phyloP scores from a whole-genome alignment of 2,113 vertebrate genomes.

The Gymnarchus niloticus region DNA sequence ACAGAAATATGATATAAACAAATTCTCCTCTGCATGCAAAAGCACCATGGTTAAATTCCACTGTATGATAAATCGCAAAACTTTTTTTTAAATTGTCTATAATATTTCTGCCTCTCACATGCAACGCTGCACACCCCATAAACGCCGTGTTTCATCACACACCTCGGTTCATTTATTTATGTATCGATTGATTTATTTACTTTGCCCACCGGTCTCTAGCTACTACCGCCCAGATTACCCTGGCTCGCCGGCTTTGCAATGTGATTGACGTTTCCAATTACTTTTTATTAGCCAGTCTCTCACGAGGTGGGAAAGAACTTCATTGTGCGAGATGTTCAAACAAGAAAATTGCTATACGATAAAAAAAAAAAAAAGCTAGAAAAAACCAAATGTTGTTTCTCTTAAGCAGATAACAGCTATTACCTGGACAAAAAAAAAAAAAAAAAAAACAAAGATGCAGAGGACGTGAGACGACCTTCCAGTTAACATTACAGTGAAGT shows the following conservation, averaged over 20 bases:
- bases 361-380: conserved; percentile 42
- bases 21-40: no score
- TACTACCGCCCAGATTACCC: conserved; percentile 31
- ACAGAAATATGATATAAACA: no score
- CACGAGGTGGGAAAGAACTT: conserved; percentile 56
- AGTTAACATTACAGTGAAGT: background rate
- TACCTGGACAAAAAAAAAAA: conserved; percentile 7
- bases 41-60: background rate
- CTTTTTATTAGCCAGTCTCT: conserved; percentile 63
- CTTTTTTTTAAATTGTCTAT: background rate
- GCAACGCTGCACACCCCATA: background rate
- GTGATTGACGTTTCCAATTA: conserved; percentile 69
- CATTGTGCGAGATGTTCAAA: conserved; percentile 57
- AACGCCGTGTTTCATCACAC: background rate
- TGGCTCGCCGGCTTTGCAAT: background rate
- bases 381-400: conserved; percentile 15
- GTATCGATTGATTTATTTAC: conserved; percentile 3
- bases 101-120: background rate
- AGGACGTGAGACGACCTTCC: background rate
- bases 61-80: background rate
- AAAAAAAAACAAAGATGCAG: background rate
- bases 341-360: conserved; percentile 55
- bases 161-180: background rate
- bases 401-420: conserved; percentile 21
- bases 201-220: conserved; percentile 23